Evolutionary conservation across 2,113 vertebrate species (phyloP).

Genomic region (Oreochromis aureus): DNA sequence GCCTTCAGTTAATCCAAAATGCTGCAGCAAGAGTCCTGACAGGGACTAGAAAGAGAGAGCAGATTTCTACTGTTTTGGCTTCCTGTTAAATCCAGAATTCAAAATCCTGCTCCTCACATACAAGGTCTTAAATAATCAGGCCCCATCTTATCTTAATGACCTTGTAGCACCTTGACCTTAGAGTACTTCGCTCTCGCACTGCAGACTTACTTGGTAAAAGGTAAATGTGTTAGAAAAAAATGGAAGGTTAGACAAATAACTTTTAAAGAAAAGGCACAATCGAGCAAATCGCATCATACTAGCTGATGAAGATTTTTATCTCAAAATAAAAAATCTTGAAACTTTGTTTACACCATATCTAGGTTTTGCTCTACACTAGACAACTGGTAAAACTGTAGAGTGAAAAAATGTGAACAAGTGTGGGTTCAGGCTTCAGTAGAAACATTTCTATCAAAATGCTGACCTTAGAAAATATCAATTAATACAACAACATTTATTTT

Average conservation of each 20-base stretch:
- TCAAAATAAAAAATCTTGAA: neutral
- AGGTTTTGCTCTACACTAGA: neutral
- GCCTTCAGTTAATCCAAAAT: no score
- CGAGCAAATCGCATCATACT: neutral
- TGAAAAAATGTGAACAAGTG: neutral
- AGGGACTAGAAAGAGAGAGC: no score
- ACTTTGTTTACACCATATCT: neutral
- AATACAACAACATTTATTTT: neutral
- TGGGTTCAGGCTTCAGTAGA: neutral
- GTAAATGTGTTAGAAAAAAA: neutral
- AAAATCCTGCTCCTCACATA: neutral
- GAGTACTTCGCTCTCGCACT: rapidly evolving
- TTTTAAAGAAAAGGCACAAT: neutral
- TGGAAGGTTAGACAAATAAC: neutral
- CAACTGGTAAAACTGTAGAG: neutral
- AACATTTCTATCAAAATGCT: neutral
- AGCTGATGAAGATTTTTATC: neutral
- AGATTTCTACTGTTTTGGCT: no score
- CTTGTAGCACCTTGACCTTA: neutral
- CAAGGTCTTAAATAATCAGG: neutral
- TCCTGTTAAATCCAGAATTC: no score
- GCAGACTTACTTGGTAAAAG: rapidly evolving
- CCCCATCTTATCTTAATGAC: neutral
- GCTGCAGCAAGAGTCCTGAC: no score
- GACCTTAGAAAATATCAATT: neutral